Evolutionary conservation across 2,797 vertebrate species (phyloP).

Genomic region (Fistularia commersonii): DNA sequence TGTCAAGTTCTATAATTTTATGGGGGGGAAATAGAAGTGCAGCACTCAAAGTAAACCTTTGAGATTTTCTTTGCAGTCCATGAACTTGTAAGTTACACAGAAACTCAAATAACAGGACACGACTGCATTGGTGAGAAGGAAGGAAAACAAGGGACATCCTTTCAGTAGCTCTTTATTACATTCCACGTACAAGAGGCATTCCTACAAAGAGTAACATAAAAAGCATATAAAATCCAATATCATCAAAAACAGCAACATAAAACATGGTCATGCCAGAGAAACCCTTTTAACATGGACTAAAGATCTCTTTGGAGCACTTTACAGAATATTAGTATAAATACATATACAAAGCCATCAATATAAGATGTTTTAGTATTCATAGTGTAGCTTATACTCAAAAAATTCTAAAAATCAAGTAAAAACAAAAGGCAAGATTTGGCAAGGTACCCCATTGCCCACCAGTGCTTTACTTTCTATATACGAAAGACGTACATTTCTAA

Average conservation of each 20-base stretch:
- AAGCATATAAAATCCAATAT: background rate
- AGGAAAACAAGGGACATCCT: constrained; percentile 41
- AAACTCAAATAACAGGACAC: background rate
- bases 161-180: constrained; percentile 68
- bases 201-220: background rate
- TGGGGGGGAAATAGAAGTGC: too few relatives aligned
- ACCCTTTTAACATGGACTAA: too few relatives aligned
- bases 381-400: background rate
- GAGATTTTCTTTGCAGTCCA: background rate
- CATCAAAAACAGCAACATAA: background rate
- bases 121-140: constrained; percentile 18
- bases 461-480: background rate
- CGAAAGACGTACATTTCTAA: constrained; percentile 7
- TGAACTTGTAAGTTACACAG: background rate
- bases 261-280: background rate
- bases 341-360: constrained; percentile 2
- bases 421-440: background rate
- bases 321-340: background rate
- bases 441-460: background rate
- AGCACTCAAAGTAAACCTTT: background rate
- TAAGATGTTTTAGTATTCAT: constrained; percentile 7
- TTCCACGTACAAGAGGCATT: constrained; percentile 1
- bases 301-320: too few relatives aligned
- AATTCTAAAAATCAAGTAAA: constrained; percentile 1
- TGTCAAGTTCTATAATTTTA: too few relatives aligned